phyloP scores from a whole-genome alignment of 2,797 vertebrate species.

The Pseudomugil gertrudae region DNA sequence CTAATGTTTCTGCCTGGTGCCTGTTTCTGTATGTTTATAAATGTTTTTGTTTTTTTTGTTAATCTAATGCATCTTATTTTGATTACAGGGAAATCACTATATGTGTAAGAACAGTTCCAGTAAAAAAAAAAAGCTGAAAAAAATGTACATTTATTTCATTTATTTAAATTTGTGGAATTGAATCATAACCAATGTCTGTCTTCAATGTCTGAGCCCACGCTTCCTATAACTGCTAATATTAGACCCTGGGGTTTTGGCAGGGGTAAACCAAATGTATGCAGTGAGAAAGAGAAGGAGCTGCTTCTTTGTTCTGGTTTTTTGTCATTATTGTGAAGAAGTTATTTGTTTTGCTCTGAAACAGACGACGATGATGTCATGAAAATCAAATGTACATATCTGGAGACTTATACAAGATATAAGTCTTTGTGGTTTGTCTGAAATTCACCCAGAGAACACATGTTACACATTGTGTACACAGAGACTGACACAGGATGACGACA shows the following conservation, averaged over 20 bases:
- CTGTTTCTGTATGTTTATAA: too few relatives aligned
- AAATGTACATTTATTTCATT: constrained; percentile 37
- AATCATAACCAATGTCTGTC: constrained; percentile 40
- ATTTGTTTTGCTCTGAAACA: background rate
- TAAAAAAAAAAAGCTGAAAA: constrained; percentile 8
- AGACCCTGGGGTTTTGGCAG: constrained; percentile 52
- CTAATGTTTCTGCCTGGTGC: too few relatives aligned
- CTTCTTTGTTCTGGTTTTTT: background rate
- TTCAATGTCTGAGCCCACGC: constrained; percentile 57
- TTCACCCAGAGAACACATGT: constrained; percentile 24
- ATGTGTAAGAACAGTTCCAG: background rate
- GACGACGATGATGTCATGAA: background rate
- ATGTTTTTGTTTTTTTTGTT: too few relatives aligned
- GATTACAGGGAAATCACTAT: constrained; percentile 5
- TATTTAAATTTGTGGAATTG: constrained; percentile 55
- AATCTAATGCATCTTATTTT: background rate
- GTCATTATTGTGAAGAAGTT: background rate
- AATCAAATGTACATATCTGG: background rate
- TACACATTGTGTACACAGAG: constrained; percentile 11
- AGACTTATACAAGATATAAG: background rate
- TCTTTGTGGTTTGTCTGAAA: constrained; percentile 15
- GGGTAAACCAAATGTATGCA: constrained; percentile 40
- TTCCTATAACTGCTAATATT: constrained; percentile 74
- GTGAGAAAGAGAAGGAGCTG: constrained; percentile 11
- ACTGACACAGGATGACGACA: constrained; percentile 30